A percentile compares a stretch with the other conserved stretches of the same genome.
Conservation (phyloP, 2,888 invertebrate genomes). For the Ctenicera cuprea region DNA sequence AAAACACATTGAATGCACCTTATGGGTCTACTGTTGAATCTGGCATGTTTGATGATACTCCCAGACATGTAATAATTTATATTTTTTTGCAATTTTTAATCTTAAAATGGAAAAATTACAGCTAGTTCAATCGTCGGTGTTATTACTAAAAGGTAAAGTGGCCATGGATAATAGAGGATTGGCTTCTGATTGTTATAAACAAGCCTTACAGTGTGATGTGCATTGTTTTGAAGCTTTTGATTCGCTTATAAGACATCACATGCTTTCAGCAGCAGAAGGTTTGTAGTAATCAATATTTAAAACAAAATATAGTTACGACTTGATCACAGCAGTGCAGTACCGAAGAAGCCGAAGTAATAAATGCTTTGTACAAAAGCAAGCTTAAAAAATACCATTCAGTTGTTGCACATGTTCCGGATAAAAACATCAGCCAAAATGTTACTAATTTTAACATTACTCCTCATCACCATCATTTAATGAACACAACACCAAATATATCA, state of each 20-base stretch:
- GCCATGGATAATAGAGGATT: constrained; percentile 92
- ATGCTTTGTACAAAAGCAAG: constrained; percentile 87
- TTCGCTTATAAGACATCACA: constrained; percentile 92
- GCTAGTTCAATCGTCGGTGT: constrained; percentile 86
- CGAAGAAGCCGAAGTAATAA: constrained; percentile 82
- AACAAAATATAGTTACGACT: background rate
- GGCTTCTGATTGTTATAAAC: constrained; percentile 90
- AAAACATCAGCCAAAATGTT: too few relatives aligned
- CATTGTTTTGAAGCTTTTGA: constrained; percentile 96
- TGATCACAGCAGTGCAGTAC: constrained; percentile 75
- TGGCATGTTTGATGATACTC: constrained; percentile 76
- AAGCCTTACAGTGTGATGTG: constrained; percentile 89
- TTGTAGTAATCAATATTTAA: background rate
- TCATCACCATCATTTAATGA: constrained; percentile 30
- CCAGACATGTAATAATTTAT: constrained; percentile 77
- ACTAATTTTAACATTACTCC: constrained; percentile 33
- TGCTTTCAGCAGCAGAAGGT: constrained; percentile 90
- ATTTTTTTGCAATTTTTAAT: constrained; percentile 63
- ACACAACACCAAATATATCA: background rate
- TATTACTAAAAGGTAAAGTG: constrained; percentile 89
- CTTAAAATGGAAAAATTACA: constrained; percentile 62
- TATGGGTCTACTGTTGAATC: constrained; percentile 65
- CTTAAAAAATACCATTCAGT: constrained; percentile 90
- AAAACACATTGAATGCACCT: constrained; percentile 62
- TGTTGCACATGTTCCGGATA: constrained; percentile 55